These are phyloP conservation scores for Tragulus kanchil DNA, from an alignment of 2,113 vertebrate genomes.

Conservation along the genomic window DNA sequence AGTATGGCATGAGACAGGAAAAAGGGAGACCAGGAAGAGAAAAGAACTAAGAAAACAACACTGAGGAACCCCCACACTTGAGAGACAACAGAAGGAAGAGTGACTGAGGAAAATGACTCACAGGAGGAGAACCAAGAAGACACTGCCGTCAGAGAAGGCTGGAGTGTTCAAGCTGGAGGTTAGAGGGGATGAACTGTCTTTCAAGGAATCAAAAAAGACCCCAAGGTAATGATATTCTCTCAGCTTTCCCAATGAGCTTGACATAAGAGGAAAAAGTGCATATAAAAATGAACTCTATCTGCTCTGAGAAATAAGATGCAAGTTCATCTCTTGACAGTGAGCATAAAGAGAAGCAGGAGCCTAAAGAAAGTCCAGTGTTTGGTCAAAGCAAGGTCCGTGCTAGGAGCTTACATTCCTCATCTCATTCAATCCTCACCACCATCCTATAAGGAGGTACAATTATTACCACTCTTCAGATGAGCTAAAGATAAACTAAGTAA, in stretches of 20 bases:
- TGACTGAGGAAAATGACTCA: background rate
- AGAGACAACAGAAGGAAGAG: background rate
- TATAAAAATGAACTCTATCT: background rate
- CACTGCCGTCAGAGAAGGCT: background rate
- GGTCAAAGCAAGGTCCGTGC: background rate
- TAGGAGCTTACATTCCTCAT: background rate
- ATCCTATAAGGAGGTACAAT: background rate
- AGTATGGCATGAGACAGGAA: background rate
- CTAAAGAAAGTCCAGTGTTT: background rate
- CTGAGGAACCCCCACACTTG: background rate
- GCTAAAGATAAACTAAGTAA: slow-evolving; percentile 41
- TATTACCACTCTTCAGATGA: background rate
- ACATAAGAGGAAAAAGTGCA: background rate
- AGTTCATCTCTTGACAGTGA: background rate
- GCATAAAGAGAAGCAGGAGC: background rate
- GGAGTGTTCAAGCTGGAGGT: background rate
- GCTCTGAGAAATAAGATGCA: slow-evolving; percentile 9
- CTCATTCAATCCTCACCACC: background rate
- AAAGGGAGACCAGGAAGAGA: background rate
- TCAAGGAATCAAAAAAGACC: background rate
- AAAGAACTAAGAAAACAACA: background rate
- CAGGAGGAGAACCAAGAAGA: background rate
- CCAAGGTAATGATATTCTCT: background rate
- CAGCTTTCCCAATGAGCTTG: slow-evolving; percentile 33
- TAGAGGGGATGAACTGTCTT: background rate